Evolutionary conservation across 2,113 vertebrate genomes (phyloP), one percentile per base, ranked within the genome.

Genomic region (Pseudonaja textilis): DNA sequence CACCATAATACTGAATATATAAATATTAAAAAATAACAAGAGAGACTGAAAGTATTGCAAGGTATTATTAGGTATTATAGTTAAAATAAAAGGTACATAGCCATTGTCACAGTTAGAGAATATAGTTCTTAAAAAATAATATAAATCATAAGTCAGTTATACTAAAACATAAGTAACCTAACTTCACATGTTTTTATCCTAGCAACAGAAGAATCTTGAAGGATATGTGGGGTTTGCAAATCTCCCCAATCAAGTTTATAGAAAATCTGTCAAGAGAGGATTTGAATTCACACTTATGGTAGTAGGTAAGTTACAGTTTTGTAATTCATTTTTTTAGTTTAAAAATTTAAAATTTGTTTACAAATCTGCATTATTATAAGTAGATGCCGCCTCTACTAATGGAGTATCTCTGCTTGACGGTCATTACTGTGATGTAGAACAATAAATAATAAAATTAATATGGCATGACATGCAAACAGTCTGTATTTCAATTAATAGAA

Each of bases 251-350:
- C 99, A 99, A 98, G 99, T 99, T 90, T 99, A 99, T 97, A 98
- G 99, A 95, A 99, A 99, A 97, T 99, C 99, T 85, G 99, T 99
- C 93, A 99, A 99, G 97, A 98, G 99, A 96, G 99, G 99, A 88
- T 99, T 99, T 96, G 99, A 99, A 97, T 99, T 99, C 97, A 99
- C 99, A 5, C 98, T 99, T 95, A 99, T 99, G 99, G 99, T 99
- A 96, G 99, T 99, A 96, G 99, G 99, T 99, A 97, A 98, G 99
- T 97, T 86, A 29, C 69, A 56, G 94, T 94, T 96, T 96, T 34
- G 64, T n/a, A 69, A n/a, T 69, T 18, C 22, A 18, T 45, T 50
- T 47, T 64, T 45, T 64, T 18, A 55, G 26, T 47, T 39, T 55
- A 55, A 55, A 88, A 4, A 2, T 16, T n/a, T 88, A 1, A 26